A percentile compares a stretch with the other conserved stretches of the same genome.
Conservation (phyloP, 2,113 vertebrate species). For the Tympanuchus pallidicinctus region DNA sequence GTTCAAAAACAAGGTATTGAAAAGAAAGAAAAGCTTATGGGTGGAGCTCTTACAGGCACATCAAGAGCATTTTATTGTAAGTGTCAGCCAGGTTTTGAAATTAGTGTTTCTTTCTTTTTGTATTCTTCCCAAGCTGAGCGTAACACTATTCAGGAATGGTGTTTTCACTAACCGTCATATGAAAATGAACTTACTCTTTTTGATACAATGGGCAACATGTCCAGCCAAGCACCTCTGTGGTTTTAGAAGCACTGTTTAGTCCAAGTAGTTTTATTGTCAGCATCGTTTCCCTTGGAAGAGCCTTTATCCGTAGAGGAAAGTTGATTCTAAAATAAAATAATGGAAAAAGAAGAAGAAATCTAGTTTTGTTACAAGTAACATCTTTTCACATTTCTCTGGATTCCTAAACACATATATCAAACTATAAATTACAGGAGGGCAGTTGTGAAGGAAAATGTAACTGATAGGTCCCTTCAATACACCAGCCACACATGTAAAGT, state of each 20-base stretch:
- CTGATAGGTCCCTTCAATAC: neutral
- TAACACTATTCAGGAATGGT: neutral
- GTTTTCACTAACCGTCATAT: neutral
- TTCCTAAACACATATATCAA: neutral
- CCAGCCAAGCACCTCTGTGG: slow-evolving; percentile 70
- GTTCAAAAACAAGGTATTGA: neutral
- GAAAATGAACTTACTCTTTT: slow-evolving; percentile 62
- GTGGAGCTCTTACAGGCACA: neutral
- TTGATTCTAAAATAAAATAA: slow-evolving; percentile 68
- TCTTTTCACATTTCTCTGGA: neutral
- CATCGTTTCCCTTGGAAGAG: slow-evolving; percentile 74
- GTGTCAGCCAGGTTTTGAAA: neutral
- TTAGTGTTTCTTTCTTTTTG: neutral
- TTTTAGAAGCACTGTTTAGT: slow-evolving; percentile 22
- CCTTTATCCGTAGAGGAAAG: slow-evolving; percentile 72
- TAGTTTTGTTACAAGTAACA: neutral
- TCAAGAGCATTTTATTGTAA: neutral
- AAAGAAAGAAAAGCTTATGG: neutral
- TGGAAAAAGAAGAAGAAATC: neutral
- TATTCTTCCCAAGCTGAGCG: neutral
- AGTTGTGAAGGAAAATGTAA: neutral
- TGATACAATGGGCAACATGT: slow-evolving; percentile 71
- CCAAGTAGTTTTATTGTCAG: slow-evolving; percentile 73
- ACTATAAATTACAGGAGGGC: neutral
- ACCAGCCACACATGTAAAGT: neutral